Base-by-base conservation (phyloP, 2,797 vertebrate genomes). In the Brachymystax lenok region DNA sequence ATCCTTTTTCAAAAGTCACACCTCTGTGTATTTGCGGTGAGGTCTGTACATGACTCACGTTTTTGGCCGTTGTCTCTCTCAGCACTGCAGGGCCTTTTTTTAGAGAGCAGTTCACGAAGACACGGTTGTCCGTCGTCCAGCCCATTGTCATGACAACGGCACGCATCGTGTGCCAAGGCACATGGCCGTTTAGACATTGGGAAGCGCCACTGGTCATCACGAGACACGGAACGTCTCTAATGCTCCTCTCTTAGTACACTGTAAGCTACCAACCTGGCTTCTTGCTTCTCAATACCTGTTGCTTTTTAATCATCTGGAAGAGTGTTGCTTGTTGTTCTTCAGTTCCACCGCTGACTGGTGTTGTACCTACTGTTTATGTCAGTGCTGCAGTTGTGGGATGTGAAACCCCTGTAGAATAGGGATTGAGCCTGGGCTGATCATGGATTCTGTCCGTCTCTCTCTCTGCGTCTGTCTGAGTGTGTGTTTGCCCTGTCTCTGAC, bases 101-200 rank as follows among this genome's bases (percentile, higher is more conserved):
- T 5, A 73, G 61, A 40, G 19, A 21, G 61, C 8, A 46, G 19
- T 74, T 70, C 73, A 40, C 33, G 2, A 12, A 72, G 70, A 59
- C 46, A 30, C 28, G 67, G 17, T 17, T 67, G 74, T 12, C 74
- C 0, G 27, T 79, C 59, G 13, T 30, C 85, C 83, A 81, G 74
- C 82, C 79, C 75, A 90, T 92, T 92, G 86, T 90, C 89, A 91
- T 92, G 91, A 89, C 84, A 52, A 85, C 82, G 69, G 78, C 72
- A 82, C 80, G 14, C 59, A 63, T 24, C 21, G 10, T 13, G 59
- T 74, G 59, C 70, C 17, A 73, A 66, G 68, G 63, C 82, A 80
- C 67, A 77, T 50, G 83, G 79, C 82, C 83, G 75, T 84, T 90
- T 88, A 69, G 84, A 21, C 73, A 50, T 13, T 71, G 46, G 61